Percentiles rank a stretch among this genome's conserved stretches.
These are phyloP conservation scores for Loripinus fragilis DNA, from an alignment of 2,888 invertebrate species.

Conservation along the genomic window DNA sequence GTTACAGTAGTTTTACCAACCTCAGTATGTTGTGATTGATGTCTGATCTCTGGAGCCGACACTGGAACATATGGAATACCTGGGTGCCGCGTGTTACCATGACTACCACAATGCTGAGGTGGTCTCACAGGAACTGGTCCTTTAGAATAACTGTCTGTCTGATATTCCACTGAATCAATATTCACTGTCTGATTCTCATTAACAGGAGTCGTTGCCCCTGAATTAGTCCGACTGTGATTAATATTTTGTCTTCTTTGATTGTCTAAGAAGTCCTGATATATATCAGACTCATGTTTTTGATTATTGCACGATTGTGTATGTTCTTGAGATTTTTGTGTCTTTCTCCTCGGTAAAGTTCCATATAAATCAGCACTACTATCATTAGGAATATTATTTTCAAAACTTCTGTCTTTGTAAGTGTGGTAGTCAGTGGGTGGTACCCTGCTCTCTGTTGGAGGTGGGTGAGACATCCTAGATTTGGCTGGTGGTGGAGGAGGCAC, in stretches of 20 bases:
- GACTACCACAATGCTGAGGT: constrained; percentile 17
- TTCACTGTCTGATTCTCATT: constrained; percentile 38
- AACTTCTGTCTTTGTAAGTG: constrained; percentile 46
- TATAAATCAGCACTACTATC: constrained; percentile 66
- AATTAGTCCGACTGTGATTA: constrained; percentile 49
- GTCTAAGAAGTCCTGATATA: constrained; percentile 72
- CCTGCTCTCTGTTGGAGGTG: constrained; percentile 22
- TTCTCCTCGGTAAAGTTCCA: constrained; percentile 72
- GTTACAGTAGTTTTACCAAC: constrained; percentile 52
- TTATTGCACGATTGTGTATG: constrained; percentile 59
- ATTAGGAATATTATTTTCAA: constrained; percentile 43
- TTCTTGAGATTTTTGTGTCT: constrained; percentile 61
- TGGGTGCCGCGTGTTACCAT: constrained; percentile 11
- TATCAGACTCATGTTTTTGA: constrained; percentile 65
- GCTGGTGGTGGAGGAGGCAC: constrained; percentile 46
- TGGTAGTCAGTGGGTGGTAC: constrained; percentile 35
- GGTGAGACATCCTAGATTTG: background rate
- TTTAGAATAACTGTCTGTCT: background rate
- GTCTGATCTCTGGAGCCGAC: constrained; percentile 38
- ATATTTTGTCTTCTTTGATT: constrained; percentile 65
- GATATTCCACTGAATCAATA: too few species aligned
- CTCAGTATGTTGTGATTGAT: constrained; percentile 57
- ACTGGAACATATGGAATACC: constrained; percentile 39
- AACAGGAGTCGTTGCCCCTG: constrained; percentile 53
- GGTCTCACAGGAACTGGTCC: constrained; percentile 9